These are phyloP conservation scores for Orchestes rusci DNA, from an alignment of 2,888 invertebrate genomes.

Conservation along the genomic window DNA sequence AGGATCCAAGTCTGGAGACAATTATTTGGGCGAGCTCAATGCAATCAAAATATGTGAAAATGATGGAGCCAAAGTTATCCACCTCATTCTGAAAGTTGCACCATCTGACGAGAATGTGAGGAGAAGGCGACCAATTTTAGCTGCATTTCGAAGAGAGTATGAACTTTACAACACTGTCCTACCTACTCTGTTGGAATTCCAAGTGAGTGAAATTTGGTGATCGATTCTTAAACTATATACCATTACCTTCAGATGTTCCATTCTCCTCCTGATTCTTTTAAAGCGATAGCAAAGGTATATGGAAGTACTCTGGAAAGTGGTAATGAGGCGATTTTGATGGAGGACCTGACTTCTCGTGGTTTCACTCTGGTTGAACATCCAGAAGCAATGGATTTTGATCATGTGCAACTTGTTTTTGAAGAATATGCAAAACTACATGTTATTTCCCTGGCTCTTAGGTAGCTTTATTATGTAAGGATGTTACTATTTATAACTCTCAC, in stretches of 20 bases:
- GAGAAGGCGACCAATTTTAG: conserved; percentile 25
- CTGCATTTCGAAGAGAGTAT: conserved; percentile 31
- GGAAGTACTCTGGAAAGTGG: neutral
- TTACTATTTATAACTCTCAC: neutral
- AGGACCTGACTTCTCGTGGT: conserved; percentile 4
- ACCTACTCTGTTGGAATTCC: conserved; percentile 25
- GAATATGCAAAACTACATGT: conserved; percentile 18
- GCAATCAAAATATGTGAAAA: conserved; percentile 15
- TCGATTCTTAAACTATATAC: neutral
- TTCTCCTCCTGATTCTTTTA: conserved; percentile 3
- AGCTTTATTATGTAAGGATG: neutral
- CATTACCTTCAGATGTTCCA: neutral
- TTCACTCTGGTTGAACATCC: conserved; percentile 3
- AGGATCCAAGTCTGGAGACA: conserved; percentile 20
- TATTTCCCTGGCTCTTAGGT: conserved; percentile 12
- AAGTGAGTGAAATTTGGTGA: conserved; percentile 7
- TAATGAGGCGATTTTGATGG: conserved; percentile 11
- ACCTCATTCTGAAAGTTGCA: conserved; percentile 34
- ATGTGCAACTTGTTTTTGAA: conserved; percentile 8
- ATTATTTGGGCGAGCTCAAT: conserved; percentile 27
- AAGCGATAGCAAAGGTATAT: conserved; percentile 6
- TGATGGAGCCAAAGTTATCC: conserved; percentile 13
- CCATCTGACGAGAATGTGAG: conserved; percentile 26
- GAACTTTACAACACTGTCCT: conserved; percentile 32
- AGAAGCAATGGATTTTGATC: conserved; percentile 12